phyloP scores from a whole-genome alignment of 35 echinoderm and acorn worm species.

The Stichopus chloronotus region DNA sequence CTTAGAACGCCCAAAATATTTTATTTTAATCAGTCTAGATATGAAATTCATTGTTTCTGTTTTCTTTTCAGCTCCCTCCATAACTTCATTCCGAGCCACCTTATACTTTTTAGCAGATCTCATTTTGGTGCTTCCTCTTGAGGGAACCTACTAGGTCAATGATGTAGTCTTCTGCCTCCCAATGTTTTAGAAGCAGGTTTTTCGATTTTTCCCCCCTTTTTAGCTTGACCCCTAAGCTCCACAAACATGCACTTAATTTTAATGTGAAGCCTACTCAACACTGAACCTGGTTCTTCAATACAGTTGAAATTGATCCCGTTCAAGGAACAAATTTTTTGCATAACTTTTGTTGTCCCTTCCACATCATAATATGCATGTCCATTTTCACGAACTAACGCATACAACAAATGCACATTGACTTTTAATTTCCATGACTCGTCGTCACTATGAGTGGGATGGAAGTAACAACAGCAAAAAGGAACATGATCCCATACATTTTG shows the following conservation, averaged over 20 bases:
- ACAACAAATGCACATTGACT: background rate
- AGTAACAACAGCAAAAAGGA: background rate
- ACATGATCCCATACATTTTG: background rate
- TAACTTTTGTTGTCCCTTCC: background rate
- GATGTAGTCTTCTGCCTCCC: background rate
- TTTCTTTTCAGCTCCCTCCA: background rate
- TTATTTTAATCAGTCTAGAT: background rate
- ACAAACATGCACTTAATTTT: background rate
- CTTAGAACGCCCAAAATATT: slow-evolving; percentile 5
- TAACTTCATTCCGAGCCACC: background rate
- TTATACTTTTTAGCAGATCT: background rate
- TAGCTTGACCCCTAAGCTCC: background rate
- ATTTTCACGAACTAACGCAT: background rate
- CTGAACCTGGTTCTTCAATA: background rate
- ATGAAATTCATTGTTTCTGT: background rate
- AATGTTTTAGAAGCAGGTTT: background rate
- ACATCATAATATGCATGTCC: background rate
- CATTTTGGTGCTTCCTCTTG: background rate
- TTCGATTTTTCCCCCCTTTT: background rate
- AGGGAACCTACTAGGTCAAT: background rate
- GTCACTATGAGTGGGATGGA: background rate
- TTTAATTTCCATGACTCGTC: background rate
- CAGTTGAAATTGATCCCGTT: background rate
- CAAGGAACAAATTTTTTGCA: background rate
- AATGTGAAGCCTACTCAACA: background rate